Base-by-base conservation (phyloP, 2,113 vertebrate genomes). In the Lates calcarifer region DNA sequence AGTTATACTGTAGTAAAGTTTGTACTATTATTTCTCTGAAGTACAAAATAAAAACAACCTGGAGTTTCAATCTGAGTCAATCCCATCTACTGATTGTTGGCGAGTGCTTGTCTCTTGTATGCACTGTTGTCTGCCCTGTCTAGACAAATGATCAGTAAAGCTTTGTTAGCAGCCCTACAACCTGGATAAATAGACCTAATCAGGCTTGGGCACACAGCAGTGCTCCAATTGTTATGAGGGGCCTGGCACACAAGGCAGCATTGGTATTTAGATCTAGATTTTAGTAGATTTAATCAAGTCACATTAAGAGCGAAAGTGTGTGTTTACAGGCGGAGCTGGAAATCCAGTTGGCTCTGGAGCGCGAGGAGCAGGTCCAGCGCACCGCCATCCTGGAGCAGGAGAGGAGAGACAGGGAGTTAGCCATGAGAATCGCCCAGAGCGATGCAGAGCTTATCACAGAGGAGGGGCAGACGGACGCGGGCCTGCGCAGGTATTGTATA, bases 381-480 rank as follows among this genome's bases (percentile, higher is more conserved):
- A 94, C 96, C 70, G 82, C 96, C 0, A 84, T 98, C 1, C 78
- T 98, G 81, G 98, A 99, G 71, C 98, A 99, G 93, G 98, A 99
- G 56, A 96, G 96, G 22, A 93, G 98, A 35, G 98, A 99, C 91
- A 87, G 96, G 8, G 98, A 99, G 84, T 93, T 99, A 67, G 98
- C 98, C 17, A 96, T 99, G 95, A 94, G 98, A 37, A 99, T 99
- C 22, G 98, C 97, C 49, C 97, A 97, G 90, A 99, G 95, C 0
- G 98, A 99, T 66, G 94, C 98, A 0, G 98, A 99, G 80, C 98
- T 99, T 85, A 98, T 98, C 93, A 96, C 87, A 1, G 98, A 99
- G 0, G 98, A 99, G 43, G 91, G 92, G 10, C 96, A 97, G 87
- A 70, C 93, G 1, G 98, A 99, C 69, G 71, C 87, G 0, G 91